A percentile compares a stretch with the other conserved stretches of the same genome.
These are phyloP conservation scores for Paralichthys olivaceus DNA, from an alignment of 2,113 vertebrate species.

Conservation along the genomic window DNA sequence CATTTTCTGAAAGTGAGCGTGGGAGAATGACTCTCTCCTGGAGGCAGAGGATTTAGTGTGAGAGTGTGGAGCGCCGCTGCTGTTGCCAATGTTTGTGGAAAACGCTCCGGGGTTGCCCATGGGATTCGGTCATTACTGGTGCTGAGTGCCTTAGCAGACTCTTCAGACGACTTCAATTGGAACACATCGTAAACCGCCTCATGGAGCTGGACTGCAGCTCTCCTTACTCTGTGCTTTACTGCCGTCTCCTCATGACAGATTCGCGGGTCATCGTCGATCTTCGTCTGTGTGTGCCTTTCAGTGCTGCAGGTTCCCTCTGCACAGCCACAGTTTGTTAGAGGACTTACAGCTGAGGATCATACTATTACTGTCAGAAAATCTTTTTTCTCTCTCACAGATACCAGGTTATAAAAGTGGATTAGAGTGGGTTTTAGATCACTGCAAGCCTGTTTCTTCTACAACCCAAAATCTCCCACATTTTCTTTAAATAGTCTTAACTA, in stretches of 20 bases:
- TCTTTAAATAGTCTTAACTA: no score
- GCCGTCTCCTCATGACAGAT: constrained; percentile 21
- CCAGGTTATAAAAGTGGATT: no score
- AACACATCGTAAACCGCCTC: constrained; percentile 25
- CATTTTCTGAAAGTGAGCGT: constrained; percentile 13
- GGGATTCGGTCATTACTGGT: constrained; percentile 47
- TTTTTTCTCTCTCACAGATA: not conserved
- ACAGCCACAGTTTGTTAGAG: not conserved
- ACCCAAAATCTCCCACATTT: constrained; percentile 2
- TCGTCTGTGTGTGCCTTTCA: not conserved
- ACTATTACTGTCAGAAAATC: no score
- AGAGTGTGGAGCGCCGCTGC: not conserved
- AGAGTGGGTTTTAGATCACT: not conserved
- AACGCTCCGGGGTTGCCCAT: constrained; percentile 34
- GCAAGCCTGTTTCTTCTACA: not conserved
- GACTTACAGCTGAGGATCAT: not conserved
- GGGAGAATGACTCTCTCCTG: not conserved
- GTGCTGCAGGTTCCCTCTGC: not conserved
- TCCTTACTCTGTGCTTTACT: constrained; percentile 28
- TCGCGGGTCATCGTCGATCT: constrained; percentile 12
- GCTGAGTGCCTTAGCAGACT: constrained; percentile 72
- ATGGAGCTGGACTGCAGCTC: not conserved
- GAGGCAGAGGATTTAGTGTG: constrained; percentile 18
- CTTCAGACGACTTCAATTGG: constrained; percentile 25
- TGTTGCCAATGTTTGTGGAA: constrained; percentile 48